Evolutionary conservation across 92 coral and sea anemone species (phyloP).

Genomic region (Palythoa caribaeorum): DNA sequence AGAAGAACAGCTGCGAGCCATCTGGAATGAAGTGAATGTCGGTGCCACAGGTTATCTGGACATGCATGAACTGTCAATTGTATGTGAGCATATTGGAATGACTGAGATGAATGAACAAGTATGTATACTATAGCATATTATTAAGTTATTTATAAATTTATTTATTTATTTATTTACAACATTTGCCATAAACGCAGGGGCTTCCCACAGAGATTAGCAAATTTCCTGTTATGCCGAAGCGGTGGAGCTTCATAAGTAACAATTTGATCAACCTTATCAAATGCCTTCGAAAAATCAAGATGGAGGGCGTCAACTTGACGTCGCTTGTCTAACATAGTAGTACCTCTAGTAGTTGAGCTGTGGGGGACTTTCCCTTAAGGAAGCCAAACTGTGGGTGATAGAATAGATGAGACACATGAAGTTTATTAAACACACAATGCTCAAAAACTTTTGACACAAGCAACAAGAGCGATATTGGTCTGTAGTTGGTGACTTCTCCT

Average conservation of each 20-base stretch:
- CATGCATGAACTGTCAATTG: constrained; percentile 91
- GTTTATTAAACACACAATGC: too few relatives aligned
- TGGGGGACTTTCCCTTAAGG: too few relatives aligned
- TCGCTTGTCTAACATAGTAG: too few relatives aligned
- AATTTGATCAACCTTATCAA: not conserved
- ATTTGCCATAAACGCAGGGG: too few relatives aligned
- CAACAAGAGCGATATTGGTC: not conserved
- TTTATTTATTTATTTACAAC: too few relatives aligned
- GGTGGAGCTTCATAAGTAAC: not conserved
- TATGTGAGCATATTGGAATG: constrained; percentile 99
- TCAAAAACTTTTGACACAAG: too few relatives aligned
- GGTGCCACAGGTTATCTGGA: constrained; percentile 96
- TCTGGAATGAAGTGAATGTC: constrained; percentile 99
- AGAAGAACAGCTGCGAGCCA: constrained; percentile 88
- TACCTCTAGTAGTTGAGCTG: too few relatives aligned
- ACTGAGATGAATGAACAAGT: constrained; percentile 98
- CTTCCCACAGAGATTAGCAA: not conserved
- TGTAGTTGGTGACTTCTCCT: not conserved
- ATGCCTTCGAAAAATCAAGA: not conserved
- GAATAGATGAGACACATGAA: too few relatives aligned
- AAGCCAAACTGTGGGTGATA: too few relatives aligned
- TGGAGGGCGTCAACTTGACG: constrained; percentile 68
- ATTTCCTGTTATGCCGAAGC: not conserved
- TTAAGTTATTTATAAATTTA: not conserved
- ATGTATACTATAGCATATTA: constrained; percentile 1